Base-by-base conservation (phyloP, 2,888 invertebrate genomes). In the Adelphocoris suturalis region DNA sequence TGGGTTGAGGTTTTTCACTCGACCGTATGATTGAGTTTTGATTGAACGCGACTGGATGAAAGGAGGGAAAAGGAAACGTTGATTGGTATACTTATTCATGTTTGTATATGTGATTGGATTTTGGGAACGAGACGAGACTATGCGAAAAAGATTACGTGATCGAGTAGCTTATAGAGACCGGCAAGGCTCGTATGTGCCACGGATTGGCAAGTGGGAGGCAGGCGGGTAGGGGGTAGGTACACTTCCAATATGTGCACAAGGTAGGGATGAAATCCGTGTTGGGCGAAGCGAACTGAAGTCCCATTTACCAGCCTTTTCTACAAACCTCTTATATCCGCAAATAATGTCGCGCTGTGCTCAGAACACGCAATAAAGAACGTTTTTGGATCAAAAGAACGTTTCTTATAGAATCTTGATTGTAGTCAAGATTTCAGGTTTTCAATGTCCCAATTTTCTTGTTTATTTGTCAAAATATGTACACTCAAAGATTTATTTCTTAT, bases 171-270 rank as follows among this genome's bases (percentile, higher is more conserved):
- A 27, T 16, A 76, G 7, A 76, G 27, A 19, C 5, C 23, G 52
- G 52, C 16, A 16, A n/a, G 7, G 57, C n/a, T 57, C 5, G 57
- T 57, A n/a, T n/a, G 57, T 57, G 7, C n/a, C 16, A 0, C 16
- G n/a, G 23, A 16, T 19, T 76, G 27, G 27, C 37, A 76, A 76
- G 28, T 37, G 37, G 37, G 7, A 37, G 37, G 37, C 37, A 37
- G 23, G 37, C 28, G 37, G 13, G 23, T 13, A 7, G 76, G 76
- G 23, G 12, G 14, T 23, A 76, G 27, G 76, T 76, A 76, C 23
- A 76, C 76, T 23, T 19, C 27, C 76, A 76, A 76, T 76, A 76
- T 76, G 76, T 76, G 76, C 76, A 76, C 76, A 75, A 75, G 75
- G 23, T 19, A 76, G 76, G 16, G 76, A 37, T 76, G 76, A 76